phyloP scores from a whole-genome alignment of 2,113 vertebrate genomes.

The Lipophrys pholis region DNA sequence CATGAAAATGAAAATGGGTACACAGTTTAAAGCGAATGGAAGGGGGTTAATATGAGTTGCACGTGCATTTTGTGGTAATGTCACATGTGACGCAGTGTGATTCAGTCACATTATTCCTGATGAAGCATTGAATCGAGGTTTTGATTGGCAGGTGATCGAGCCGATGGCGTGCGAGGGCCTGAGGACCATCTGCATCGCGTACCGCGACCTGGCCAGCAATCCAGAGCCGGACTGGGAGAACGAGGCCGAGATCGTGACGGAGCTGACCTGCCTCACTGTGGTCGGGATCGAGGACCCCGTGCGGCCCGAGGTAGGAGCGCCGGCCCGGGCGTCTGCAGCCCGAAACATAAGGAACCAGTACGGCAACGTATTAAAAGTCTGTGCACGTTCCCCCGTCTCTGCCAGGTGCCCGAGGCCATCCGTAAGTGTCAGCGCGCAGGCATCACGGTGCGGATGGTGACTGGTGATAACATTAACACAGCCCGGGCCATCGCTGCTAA shows the following conservation, averaged over 20 bases:
- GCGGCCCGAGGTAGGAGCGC: constrained; percentile 86
- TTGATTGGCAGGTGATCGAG: constrained; percentile 84
- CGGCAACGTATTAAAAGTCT: not conserved
- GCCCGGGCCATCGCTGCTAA: constrained; percentile 91
- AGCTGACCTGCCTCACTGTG: constrained; percentile 89
- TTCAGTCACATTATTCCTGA: too few relatives aligned
- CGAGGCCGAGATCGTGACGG: constrained; percentile 87
- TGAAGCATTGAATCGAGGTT: too few relatives aligned
- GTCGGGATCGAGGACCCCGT: constrained; percentile 94
- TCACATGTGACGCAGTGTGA: too few relatives aligned
- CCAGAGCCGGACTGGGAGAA: constrained; percentile 92
- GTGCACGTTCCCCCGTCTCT: constrained; percentile 7
- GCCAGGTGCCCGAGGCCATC: constrained; percentile 91
- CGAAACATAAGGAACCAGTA: too few relatives aligned
- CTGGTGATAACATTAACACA: constrained; percentile 92
- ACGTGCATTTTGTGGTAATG: too few relatives aligned
- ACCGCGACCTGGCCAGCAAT: constrained; percentile 84
- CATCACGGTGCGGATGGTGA: constrained; percentile 94
- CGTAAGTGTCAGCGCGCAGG: constrained; percentile 92
- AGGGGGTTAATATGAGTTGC: too few relatives aligned
- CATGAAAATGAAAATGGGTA: too few relatives aligned
- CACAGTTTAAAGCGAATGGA: too few relatives aligned
- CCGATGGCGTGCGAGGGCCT: constrained; percentile 93
- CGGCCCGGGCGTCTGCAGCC: too few relatives aligned
- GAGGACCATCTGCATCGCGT: constrained; percentile 91